Evolutionary conservation across 2,797 vertebrate genomes (phyloP).

Genomic region (Chrysocyon brachyurus): DNA sequence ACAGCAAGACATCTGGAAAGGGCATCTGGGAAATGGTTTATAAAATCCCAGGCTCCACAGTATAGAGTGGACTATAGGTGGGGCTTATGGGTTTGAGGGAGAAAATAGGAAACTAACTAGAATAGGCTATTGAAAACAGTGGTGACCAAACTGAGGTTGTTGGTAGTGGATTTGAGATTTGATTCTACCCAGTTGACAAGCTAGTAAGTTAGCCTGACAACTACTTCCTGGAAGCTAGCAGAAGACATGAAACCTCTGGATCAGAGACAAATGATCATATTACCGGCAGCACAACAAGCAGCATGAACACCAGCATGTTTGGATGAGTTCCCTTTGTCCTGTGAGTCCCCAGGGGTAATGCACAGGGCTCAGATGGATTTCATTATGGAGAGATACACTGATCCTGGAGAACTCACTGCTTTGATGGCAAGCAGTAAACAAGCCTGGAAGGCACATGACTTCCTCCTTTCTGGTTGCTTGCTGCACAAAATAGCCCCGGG

Average conservation of each 20-base stretch:
- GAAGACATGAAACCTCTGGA: neutral
- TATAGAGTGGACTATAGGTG: neutral
- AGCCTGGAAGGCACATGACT: neutral
- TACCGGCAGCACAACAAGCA: too few relatives aligned
- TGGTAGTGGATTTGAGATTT: neutral
- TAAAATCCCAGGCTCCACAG: neutral
- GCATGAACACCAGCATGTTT: neutral
- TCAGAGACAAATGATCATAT: neutral
- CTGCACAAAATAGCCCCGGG: neutral
- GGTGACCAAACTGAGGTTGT: neutral
- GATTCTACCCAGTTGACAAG: neutral
- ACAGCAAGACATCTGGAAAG: neutral
- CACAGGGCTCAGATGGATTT: neutral
- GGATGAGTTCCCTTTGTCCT: neutral
- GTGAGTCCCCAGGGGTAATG: neutral
- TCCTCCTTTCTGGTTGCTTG: neutral
- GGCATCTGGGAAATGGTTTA: neutral
- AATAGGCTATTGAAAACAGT: neutral
- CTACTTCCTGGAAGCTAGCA: neutral
- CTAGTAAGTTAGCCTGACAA: neutral
- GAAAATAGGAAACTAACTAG: neutral
- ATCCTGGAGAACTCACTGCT: neutral
- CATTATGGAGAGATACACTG: neutral
- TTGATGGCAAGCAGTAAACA: neutral
- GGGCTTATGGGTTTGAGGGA: neutral